Evolutionary conservation across 2,797 vertebrate species (phyloP).

Genomic region (Australoheros facetus): DNA sequence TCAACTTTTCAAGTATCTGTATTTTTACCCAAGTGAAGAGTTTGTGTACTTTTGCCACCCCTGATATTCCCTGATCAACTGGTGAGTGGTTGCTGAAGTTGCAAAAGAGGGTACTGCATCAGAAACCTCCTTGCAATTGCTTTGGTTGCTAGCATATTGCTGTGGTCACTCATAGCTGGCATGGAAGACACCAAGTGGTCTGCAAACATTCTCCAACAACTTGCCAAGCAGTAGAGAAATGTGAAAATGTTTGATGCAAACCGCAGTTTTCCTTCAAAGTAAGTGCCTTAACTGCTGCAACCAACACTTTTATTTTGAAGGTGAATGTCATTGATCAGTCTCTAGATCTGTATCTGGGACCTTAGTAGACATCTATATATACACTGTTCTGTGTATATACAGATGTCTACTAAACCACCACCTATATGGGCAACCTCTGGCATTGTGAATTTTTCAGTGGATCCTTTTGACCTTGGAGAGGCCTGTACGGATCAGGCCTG

Average conservation of each 20-base stretch:
- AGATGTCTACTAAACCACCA: no score
- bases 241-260: not conserved
- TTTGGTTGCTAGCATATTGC: not conserved
- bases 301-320: no score
- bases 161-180: accelerated
- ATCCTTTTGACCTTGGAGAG: not conserved
- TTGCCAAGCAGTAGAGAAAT: not conserved
- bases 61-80: not conserved
- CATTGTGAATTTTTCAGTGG: not conserved
- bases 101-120: not conserved
- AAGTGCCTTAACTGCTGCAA: no score
- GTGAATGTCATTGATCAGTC: no score
- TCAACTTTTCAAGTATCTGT: not conserved
- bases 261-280: no score
- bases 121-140: not conserved
- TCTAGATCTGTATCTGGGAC: not conserved
- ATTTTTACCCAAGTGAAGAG: not conserved
- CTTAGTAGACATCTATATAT: not conserved
- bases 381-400: not conserved
- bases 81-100: not conserved
- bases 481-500: not conserved
- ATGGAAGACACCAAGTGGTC: not conserved
- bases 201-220: not conserved
- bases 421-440: not conserved
- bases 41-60: not conserved